Evolutionary conservation across 2,888 invertebrate species (phyloP), one percentile per base, ranked within the genome.

Genomic region (Philaethria dido): DNA sequence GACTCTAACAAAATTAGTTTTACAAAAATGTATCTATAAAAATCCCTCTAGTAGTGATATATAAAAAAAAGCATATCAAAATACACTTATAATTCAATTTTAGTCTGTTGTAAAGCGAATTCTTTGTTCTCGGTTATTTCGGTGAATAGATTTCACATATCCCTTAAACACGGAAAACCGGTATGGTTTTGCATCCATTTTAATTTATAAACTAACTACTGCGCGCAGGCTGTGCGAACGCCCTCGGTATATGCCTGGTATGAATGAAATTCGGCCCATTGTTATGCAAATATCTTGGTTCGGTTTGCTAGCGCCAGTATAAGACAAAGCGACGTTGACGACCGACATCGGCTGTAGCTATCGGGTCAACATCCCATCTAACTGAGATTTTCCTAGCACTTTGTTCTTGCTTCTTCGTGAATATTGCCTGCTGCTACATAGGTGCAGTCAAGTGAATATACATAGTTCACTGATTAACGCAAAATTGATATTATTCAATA

Each of bases 241-340:
- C 64, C 42, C 64, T 69, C 64, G 64, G 69, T 69, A 47, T 59
- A 55, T 59, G 62, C 66, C 68, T 66, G 70, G 67, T 67, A 86
- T 84, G 82, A 87, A 86, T 88, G 86, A 86, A 85, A 85, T 87
- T 85, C 82, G 80, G 79, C 80, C 85, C 84, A 92, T 92, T 92
- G 90, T 92, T 85, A 92, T 92, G 91, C 87, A 92, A 92, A 92
- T 91, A 88, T 80, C 74, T 81, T 82, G 85, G 89, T 86, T 86
- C 82, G 86, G 89, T 85, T 88, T 86, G 86, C 85, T 76, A 84
- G 82, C 86, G 85, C 82, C 85, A 84, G 85, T 85, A 84, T 84
- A 88, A 91, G 90, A 92, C 92, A 92, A 91, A 91, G 91, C 85
- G 84, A 80, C 83, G 87, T 84, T 87, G 90, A 90, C 89, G 86